A percentile compares a stretch with the other conserved stretches of the same genome.
Conservation (phyloP, 2,113 vertebrate species). For the Siniperca chuatsi region DNA sequence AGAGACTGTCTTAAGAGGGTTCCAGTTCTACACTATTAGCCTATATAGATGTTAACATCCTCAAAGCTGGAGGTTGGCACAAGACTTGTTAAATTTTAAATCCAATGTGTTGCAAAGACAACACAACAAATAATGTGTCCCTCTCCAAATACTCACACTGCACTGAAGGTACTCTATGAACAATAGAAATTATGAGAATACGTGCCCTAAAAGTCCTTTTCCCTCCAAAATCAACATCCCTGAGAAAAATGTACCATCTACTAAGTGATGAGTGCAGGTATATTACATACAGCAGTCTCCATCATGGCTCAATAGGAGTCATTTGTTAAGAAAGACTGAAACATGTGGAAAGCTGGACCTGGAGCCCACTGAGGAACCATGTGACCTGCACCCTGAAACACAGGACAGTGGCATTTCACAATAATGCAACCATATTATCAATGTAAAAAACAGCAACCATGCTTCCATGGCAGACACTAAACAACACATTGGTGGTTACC, state of each 20-base stretch:
- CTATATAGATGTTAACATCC: background rate
- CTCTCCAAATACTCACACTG: background rate
- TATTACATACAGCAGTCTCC: background rate
- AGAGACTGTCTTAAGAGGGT: background rate
- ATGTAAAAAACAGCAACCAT: background rate
- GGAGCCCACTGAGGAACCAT: conserved; percentile 89
- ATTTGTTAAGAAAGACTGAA: conserved; percentile 83
- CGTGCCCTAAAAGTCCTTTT: background rate
- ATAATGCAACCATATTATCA: background rate
- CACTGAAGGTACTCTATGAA: background rate
- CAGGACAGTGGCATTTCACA: background rate
- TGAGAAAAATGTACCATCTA: conserved; percentile 38
- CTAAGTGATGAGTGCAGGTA: conserved; percentile 27
- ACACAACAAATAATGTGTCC: background rate
- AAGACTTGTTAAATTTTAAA: background rate
- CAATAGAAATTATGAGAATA: background rate
- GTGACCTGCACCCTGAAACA: conserved; percentile 86
- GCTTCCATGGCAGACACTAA: background rate
- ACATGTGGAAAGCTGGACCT: conserved; percentile 83
- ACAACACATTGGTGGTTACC: conserved; percentile 59
- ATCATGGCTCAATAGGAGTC: conserved; percentile 65
- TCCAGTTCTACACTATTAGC: background rate
- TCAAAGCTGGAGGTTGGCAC: background rate
- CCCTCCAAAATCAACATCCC: conserved; percentile 37
- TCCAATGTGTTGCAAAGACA: background rate